phyloP scores from a whole-genome alignment of 1,140 invertebrate genomes.

The Nomia melanderi region DNA sequence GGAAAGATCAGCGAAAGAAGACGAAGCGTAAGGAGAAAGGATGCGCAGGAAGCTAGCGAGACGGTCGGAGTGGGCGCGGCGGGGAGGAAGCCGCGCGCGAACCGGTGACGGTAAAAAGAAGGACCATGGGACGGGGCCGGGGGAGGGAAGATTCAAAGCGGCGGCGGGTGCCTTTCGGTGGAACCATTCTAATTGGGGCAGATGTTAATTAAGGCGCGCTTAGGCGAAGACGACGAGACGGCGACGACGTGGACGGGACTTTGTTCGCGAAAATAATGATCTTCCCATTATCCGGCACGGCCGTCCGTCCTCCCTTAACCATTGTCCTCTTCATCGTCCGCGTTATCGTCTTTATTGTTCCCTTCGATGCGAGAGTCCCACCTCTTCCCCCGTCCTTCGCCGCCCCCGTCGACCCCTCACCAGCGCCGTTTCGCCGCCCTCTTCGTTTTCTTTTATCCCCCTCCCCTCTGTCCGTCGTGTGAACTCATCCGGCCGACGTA shows the following conservation, averaged over 20 bases:
- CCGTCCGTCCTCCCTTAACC: constrained; percentile 69
- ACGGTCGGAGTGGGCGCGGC: neutral
- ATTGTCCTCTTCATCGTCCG: constrained; percentile 78
- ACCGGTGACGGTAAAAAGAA: constrained; percentile 17
- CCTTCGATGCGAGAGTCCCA: constrained; percentile 32
- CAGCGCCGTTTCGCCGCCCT: neutral
- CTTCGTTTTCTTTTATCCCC: constrained; percentile 38
- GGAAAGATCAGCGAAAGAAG: constrained; percentile 7
- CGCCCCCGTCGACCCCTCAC: neutral
- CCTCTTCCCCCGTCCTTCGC: neutral
- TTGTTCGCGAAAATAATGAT: constrained; percentile 80
- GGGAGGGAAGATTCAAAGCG: constrained; percentile 45
- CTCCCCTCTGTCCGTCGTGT: neutral
- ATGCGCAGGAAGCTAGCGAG: neutral
- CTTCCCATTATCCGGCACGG: constrained; percentile 76
- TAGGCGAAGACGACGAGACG: constrained; percentile 65
- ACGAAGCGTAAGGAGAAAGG: neutral
- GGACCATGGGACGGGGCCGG: neutral
- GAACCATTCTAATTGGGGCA: constrained; percentile 72
- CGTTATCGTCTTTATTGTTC: constrained; percentile 78
- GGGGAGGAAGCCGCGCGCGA: neutral
- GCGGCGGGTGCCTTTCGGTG: constrained; percentile 46
- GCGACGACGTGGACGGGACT: constrained; percentile 68
- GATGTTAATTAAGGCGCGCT: constrained; percentile 76
- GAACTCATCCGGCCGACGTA: constrained; percentile 5